Percentiles rank a stretch among this genome's conserved stretches.
phyloP scores from a whole-genome alignment of 2,113 vertebrate genomes.

The Mirounga angustirostris region DNA sequence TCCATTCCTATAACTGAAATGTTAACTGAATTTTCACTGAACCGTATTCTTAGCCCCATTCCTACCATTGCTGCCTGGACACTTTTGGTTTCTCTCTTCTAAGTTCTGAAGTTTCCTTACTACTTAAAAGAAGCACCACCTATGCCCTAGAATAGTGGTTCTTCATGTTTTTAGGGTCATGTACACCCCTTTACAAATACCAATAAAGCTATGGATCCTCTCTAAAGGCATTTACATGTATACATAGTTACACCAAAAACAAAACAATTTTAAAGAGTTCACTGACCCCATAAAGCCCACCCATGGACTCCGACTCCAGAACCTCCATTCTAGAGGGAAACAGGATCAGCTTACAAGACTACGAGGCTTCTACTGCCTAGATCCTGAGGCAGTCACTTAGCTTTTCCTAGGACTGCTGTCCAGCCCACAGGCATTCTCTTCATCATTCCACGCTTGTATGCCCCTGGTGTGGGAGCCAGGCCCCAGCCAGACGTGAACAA shows the following conservation, averaged over 20 bases:
- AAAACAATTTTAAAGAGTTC: conserved; percentile 46
- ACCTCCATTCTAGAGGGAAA: not conserved
- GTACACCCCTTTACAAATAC: not conserved
- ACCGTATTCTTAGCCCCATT: not conserved
- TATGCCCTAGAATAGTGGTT: not conserved
- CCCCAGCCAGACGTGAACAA: conserved; percentile 36
- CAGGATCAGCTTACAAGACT: not conserved
- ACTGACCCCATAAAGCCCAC: not conserved
- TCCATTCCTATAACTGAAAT: not conserved
- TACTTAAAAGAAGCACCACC: not conserved
- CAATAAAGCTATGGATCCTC: not conserved
- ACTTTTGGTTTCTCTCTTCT: not conserved
- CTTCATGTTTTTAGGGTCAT: not conserved
- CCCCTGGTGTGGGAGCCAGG: conserved; percentile 12
- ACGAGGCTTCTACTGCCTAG: not conserved
- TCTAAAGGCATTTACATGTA: conserved; percentile 47
- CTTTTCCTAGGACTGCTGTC: conserved; percentile 8
- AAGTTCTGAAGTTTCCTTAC: not conserved
- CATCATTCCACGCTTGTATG: not conserved
- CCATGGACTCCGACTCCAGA: not conserved
- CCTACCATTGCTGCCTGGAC: not conserved
- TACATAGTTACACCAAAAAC: not conserved
- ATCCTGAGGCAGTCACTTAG: not conserved
- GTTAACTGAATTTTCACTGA: conserved; percentile 18
- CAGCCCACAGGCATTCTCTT: not conserved